These are phyloP conservation scores for Pipra filicauda DNA, from an alignment of 2,113 vertebrate genomes.

Conservation along the genomic window DNA sequence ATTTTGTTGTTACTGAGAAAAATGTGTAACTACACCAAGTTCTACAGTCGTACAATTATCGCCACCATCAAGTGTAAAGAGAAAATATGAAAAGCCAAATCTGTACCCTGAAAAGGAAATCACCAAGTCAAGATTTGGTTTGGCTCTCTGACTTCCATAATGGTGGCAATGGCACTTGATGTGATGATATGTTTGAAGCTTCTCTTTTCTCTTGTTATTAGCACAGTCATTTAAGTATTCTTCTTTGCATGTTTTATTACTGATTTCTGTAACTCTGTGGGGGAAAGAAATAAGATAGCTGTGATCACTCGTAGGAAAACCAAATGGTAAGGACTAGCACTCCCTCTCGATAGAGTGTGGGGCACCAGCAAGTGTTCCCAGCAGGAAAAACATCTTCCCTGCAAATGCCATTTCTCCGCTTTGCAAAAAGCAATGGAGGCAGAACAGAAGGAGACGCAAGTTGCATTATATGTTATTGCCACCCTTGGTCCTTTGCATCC, in stretches of 20 bases:
- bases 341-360: not conserved
- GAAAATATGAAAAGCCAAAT: slow-evolving; percentile 3
- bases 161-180: not conserved
- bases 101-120: not conserved
- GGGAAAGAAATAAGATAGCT: not conserved
- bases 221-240: not conserved
- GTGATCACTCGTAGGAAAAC: not conserved
- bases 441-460: not conserved
- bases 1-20: slow-evolving; percentile 31
- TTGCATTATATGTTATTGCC: rapidly evolving
- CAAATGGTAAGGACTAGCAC: not conserved
- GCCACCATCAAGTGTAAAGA: not conserved
- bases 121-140: not conserved
- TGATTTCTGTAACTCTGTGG: not conserved
- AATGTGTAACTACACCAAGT: not conserved
- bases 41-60: not conserved
- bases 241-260: not conserved
- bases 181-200: not conserved
- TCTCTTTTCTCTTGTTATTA: not conserved
- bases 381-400: not conserved
- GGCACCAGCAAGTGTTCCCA: not conserved
- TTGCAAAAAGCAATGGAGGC: not conserved
- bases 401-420: not conserved
- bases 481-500: not conserved
- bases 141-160: slow-evolving; percentile 1